Evolutionary conservation across 2,113 vertebrate genomes (phyloP).

Genomic region (Pituophis catenifer): DNA sequence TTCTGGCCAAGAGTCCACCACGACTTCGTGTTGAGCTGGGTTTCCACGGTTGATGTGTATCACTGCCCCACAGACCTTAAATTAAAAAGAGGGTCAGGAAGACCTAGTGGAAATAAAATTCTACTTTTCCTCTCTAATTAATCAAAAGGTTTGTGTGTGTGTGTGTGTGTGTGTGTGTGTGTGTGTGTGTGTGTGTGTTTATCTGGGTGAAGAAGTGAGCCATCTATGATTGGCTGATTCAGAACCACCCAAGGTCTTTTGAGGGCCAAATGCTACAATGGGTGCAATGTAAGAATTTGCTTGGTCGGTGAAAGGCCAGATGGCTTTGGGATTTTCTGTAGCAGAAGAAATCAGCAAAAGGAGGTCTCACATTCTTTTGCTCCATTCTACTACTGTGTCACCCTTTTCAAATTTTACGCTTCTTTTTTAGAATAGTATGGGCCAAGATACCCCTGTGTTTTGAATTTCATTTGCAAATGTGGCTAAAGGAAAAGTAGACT

Average conservation of each 20-base stretch:
- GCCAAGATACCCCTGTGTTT: not conserved
- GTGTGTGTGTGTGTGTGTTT: not conserved
- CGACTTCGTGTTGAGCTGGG: slow-evolving; percentile 5
- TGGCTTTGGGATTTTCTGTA: not conserved
- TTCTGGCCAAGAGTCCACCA: slow-evolving; percentile 26
- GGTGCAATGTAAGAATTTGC: not conserved
- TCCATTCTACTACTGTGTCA: not conserved
- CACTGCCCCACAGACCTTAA: not conserved
- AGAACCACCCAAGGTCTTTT: not conserved
- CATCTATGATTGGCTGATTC: not conserved
- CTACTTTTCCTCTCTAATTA: not conserved
- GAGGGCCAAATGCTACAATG: not conserved
- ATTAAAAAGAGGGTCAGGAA: not conserved
- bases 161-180: not conserved
- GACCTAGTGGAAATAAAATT: rapidly evolving
- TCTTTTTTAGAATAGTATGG: not conserved
- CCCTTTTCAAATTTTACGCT: not conserved
- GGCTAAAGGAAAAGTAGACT: not conserved
- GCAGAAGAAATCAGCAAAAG: not conserved
- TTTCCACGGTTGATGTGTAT: slow-evolving; percentile 21
- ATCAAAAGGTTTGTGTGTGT: not conserved
- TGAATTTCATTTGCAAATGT: not conserved
- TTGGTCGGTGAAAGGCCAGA: too few relatives aligned
- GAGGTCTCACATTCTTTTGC: not conserved
- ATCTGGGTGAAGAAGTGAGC: not conserved